phyloP scores from a whole-genome alignment of 2,888 invertebrate genomes.

The Eristalinus aeneus region DNA sequence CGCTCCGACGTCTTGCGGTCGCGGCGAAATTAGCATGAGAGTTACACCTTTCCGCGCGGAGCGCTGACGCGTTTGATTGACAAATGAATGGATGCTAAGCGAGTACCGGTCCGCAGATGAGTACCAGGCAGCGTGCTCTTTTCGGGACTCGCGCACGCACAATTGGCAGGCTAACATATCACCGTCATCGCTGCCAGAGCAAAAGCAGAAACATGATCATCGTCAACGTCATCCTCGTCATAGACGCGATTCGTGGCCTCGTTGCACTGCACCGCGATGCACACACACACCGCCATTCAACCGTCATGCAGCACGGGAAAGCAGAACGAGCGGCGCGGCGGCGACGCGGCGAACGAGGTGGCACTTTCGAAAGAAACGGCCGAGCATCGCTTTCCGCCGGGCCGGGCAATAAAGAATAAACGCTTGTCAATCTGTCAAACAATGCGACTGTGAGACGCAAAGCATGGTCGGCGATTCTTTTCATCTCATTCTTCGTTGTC shows the following conservation, averaged over 20 bases:
- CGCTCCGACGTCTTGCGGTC: conserved; percentile 53
- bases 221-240: conserved; percentile 7
- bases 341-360: not conserved
- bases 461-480: conserved; percentile 56
- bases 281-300: conserved; percentile 5
- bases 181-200: conserved; percentile 47
- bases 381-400: not conserved
- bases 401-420: conserved; percentile 62
- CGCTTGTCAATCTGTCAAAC: conserved; percentile 70
- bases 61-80: conserved; percentile 66
- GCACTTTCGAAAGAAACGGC: conserved; percentile 30
- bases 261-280: not conserved
- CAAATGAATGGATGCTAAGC: conserved; percentile 65
- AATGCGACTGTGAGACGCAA: conserved; percentile 62
- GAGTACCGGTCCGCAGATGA: not conserved
- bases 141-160: conserved; percentile 19
- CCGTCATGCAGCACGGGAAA: conserved; percentile 36
- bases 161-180: conserved; percentile 65
- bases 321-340: not conserved
- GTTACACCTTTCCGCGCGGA: conserved; percentile 65
- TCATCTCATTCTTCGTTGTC: conserved; percentile 38
- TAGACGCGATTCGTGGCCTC: not conserved
- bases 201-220: conserved; percentile 30
- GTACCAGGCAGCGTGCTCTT: not conserved
- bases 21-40: conserved; percentile 63